Percentiles rank a stretch among this genome's conserved stretches.
Conservation (phyloP, 1,140 invertebrate species). For the Aleiodes sp. region DNA sequence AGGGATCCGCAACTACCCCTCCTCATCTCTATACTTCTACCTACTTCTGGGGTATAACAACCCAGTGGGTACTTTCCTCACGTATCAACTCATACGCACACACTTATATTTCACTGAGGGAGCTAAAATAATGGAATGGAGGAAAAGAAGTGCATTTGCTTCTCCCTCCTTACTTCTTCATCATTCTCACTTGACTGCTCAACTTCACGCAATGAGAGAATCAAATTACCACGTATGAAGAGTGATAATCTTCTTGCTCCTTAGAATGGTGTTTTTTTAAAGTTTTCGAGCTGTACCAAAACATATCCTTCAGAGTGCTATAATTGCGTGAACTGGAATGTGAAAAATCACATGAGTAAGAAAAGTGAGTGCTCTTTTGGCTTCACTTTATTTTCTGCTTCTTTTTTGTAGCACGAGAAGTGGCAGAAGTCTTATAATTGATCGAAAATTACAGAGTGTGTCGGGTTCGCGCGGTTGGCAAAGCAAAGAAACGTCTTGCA, state of each 20-base stretch:
- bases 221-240: background rate
- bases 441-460: slow-evolving; percentile 17
- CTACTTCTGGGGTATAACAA: slow-evolving; percentile 45
- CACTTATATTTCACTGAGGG: background rate
- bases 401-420: background rate
- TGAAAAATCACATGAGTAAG: background rate
- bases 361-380: too few relatives aligned
- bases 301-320: background rate
- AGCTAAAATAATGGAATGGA: background rate
- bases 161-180: background rate
- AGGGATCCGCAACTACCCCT: too few relatives aligned
- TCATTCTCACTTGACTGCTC: too few relatives aligned
- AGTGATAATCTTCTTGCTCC: background rate
- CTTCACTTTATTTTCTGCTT: too few relatives aligned
- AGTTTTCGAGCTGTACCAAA: background rate
- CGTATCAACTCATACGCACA: background rate
- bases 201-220: too few relatives aligned
- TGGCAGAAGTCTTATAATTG: slow-evolving; percentile 17
- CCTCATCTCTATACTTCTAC: slow-evolving; percentile 23
- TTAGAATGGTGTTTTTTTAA: background rate
- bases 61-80: background rate
- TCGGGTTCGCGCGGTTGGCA: background rate
- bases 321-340: background rate
- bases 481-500: background rate
- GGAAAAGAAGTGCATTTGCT: background rate